Conservation (phyloP, 2,888 invertebrate genomes). For the Anticlea derivata region DNA sequence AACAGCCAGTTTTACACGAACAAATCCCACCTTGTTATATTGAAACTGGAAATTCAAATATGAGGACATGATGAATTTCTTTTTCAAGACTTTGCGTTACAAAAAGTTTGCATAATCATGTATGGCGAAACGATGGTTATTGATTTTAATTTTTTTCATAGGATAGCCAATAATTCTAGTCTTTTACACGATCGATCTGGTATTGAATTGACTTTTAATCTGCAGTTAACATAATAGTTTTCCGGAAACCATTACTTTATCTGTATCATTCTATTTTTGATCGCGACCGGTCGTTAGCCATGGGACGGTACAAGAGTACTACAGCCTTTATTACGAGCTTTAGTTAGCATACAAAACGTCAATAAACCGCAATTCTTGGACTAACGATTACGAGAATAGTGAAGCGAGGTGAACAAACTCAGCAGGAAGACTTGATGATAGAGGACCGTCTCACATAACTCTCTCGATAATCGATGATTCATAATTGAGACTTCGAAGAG, state of each 20-base stretch:
- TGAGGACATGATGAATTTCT: constrained; percentile 31
- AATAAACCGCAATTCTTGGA: constrained; percentile 46
- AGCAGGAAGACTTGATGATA: constrained; percentile 59
- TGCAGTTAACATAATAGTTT: neutral
- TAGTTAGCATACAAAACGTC: constrained; percentile 44
- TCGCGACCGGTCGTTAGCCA: constrained; percentile 23
- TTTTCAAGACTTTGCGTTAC: constrained; percentile 21
- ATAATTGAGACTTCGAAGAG: constrained; percentile 75
- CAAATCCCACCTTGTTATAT: constrained; percentile 65
- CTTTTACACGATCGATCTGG: neutral
- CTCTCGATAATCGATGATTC: constrained; percentile 71
- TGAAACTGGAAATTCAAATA: constrained; percentile 51
- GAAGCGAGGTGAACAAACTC: constrained; percentile 60
- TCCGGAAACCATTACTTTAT: too few relatives aligned
- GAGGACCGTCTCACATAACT: constrained; percentile 67
- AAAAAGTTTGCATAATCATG: constrained; percentile 12
- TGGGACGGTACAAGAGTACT: constrained; percentile 20
- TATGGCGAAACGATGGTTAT: constrained; percentile 1
- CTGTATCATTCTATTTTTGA: constrained; percentile 13
- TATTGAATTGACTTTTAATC: neutral
- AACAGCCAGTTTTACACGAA: constrained; percentile 45
- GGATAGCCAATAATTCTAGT: too few relatives aligned
- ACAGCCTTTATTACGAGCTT: constrained; percentile 41
- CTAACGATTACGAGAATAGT: constrained; percentile 39
- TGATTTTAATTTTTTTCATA: neutral